phyloP scores from a whole-genome alignment of 37 sponge, comb jelly and placozoan species.

The Beroe ovata region DNA sequence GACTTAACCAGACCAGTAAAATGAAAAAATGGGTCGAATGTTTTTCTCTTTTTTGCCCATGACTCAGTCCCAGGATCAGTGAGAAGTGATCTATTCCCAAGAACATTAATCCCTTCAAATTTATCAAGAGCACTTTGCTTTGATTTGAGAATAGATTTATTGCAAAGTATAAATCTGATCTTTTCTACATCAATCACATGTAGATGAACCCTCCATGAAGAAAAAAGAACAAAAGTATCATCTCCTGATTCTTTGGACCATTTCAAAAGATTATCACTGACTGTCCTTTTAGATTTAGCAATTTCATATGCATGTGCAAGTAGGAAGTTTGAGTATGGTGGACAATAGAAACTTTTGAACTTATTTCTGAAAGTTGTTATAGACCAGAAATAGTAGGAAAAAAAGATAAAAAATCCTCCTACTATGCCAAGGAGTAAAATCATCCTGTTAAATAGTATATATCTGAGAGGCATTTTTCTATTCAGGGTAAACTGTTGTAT shows the following conservation, averaged over 20 bases:
- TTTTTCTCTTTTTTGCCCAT: conserved; percentile 7
- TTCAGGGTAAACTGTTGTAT: no score
- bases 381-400: background rate
- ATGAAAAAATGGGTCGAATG: conserved; percentile 19
- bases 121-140: background rate
- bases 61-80: conserved; percentile 4
- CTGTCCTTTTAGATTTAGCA: background rate
- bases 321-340: background rate
- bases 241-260: conserved; percentile 32
- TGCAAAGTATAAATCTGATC: background rate
- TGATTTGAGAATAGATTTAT: background rate
- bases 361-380: background rate
- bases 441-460: no score
- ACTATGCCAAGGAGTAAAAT: no score
- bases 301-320: conserved; percentile 46
- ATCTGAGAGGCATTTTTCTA: no score
- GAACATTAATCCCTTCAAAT: background rate
- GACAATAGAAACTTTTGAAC: background rate
- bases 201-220: conserved; percentile 23
- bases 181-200: conserved; percentile 11
- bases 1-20: background rate
- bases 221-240: conserved; percentile 13
- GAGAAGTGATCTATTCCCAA: conserved; percentile 1
- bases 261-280: background rate
- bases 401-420: no score